Evolutionary conservation across 2,797 vertebrate species (phyloP), one percentile per base, ranked within the genome.

Genomic region (Labroides dimidiatus): DNA sequence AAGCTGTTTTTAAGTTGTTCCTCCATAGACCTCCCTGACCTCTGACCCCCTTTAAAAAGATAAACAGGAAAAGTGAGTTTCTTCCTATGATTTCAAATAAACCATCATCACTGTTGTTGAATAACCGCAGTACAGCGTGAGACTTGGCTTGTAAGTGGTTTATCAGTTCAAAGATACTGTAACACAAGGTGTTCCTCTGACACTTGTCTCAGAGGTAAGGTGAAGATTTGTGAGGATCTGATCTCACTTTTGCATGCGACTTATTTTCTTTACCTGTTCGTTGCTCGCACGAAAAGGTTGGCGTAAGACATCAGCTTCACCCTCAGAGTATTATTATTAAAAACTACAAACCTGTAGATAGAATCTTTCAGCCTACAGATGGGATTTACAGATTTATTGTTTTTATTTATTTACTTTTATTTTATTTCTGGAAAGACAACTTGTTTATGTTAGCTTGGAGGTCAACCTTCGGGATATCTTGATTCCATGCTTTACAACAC

Each of bases 191-290:
- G 27, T 62, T 66, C 21, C 2, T 64, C 10, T 44, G 53, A 37
- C 50, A 42, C 17, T 47, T 8, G 0, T 69, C 56, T 74, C 39
- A 37, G 76, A 86, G 63, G 74, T 79, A 75, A 78, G 30, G 81
- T 75, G 73, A 21, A 90, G 84, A 92, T 87, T 17, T 64, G 6
- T 55, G 33, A 24, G 68, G 52, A 27, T 64, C 33, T 81, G 69
- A 59, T 74, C 57, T 62, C 77, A 33, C 30, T 73, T 91, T 87
- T 87, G 71, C 77, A 84, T 83, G 7, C 20, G 23, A n/a, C 74
- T 75, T 36, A 59, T 78, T 71, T n/a, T 62, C 48, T 69, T 73
- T 6, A 0, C 19, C 4, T 20, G 8, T 17, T 41, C 17, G 33
- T 61, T 44, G 55, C n/a, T 39, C 27, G 12, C 23, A 53, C 60